Base-by-base conservation (phyloP, 2,888 invertebrate species). In the Empis stercorea region DNA sequence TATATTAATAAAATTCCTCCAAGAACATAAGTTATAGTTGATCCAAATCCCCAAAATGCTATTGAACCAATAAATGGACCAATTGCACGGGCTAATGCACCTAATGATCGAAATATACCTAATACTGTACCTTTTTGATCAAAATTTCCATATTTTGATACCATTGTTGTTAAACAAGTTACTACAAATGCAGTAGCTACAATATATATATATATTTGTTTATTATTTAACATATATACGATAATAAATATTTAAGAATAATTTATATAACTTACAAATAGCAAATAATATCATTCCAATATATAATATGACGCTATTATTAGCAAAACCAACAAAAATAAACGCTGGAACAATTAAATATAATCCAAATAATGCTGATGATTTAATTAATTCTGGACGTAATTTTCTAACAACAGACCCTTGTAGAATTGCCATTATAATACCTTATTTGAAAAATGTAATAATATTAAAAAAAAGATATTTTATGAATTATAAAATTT, bases 1-100 rank as follows among this genome's bases (percentile, higher is more conserved):
- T 87, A 71, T 40, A 87, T 59, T 50, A 95, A 74, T 44, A 80
- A 71, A 32, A 83, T 55, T 17, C 88, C 86, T 14, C 95, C 95
- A 30, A 80, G 69, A 5, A 82, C 72, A 64, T 96, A 96, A 0
- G 93, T 92, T 14, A 77, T 65, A 47, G 76, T 76, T 5, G 94
- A 85, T 9, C 95, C 95, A 46, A 86, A 75, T 62, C 84, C 81
- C 96, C 96, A 96, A 71, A 92, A 96, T 23, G 84, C 87, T 86
- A 87, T 75, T 45, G 92, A 88, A 20, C 93, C 87, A 13, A 91
- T 66, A 46, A 95, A 73, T 1, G 97, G 97, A 4, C 97, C 97
- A 30, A 89, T 66, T 17, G 94, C 93, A 55, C 97, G 74, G 1
- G 96, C 95, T 39, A 99, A 71, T 2, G 96, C 91, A 14, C 97